These are phyloP conservation scores for Lysandra coridon DNA, from an alignment of 2,888 invertebrate genomes.

Conservation along the genomic window DNA sequence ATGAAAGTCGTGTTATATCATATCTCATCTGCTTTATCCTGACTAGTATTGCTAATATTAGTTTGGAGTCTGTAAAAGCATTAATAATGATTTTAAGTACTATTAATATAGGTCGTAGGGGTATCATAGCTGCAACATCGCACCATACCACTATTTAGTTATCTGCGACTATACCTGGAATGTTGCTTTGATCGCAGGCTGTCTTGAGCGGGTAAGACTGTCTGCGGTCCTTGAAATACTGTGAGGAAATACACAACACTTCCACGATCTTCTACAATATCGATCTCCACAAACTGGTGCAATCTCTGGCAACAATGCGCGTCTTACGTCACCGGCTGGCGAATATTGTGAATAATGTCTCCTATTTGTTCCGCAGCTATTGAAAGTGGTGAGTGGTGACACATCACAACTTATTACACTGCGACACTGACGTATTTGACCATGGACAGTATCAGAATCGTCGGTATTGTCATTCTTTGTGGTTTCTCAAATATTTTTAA, in stretches of 20 bases:
- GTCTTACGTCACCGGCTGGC: conserved; percentile 1
- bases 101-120: too few species aligned
- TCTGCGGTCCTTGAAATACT: too few species aligned
- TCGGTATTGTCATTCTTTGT: not conserved
- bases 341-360: conserved; percentile 4
- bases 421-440: not conserved
- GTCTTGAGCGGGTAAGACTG: too few species aligned
- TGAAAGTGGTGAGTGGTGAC: not conserved
- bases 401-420: conserved; percentile 8
- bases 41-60: not conserved
- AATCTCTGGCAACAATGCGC: conserved; percentile 16
- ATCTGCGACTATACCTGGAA: too few species aligned
- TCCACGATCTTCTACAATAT: conserved; percentile 2
- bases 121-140: too few species aligned
- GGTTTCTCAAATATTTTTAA: too few species aligned
- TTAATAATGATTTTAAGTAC: not conserved
- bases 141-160: too few species aligned
- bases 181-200: too few species aligned
- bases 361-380: not conserved
- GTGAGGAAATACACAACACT: not conserved
- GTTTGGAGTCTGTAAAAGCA: not conserved
- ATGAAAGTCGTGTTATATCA: not conserved
- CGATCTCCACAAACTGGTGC: conserved; percentile 8
- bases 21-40: not conserved
- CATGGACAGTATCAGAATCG: not conserved